A percentile compares a stretch with the other conserved stretches of the same genome.
Evolutionary conservation across 1,140 invertebrate genomes (phyloP).

Genomic region (Lordiphosa collinella): DNA sequence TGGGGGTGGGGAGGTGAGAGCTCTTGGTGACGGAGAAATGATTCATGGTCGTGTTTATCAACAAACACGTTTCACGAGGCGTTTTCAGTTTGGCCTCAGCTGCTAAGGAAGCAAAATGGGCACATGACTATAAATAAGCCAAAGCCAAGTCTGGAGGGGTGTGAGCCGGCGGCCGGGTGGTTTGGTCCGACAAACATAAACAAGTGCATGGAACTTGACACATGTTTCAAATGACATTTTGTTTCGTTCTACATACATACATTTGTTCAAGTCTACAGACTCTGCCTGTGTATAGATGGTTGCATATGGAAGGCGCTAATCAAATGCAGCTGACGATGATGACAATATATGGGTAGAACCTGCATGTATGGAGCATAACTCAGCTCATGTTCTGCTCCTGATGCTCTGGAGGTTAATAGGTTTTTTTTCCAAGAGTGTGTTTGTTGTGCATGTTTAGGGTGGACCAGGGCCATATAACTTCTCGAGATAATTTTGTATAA

Average conservation of each 20-base stretch:
- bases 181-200: constrained; percentile 42
- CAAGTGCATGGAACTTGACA: constrained; percentile 68
- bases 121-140: constrained; percentile 61
- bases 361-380: constrained; percentile 13
- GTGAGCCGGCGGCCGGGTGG: neutral
- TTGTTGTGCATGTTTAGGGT: constrained; percentile 20
- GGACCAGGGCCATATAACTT: constrained; percentile 2
- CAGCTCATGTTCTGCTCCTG: constrained; percentile 2
- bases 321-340: constrained; percentile 59
- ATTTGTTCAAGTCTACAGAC: neutral
- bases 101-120: constrained; percentile 57
- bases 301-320: constrained; percentile 42
- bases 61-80: constrained; percentile 70
- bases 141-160: constrained; percentile 37
- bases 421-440: neutral
- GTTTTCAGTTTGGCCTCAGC: constrained; percentile 30
- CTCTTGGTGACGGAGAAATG: constrained; percentile 53
- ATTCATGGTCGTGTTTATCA: constrained; percentile 75
- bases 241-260: constrained; percentile 18
- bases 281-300: neutral
- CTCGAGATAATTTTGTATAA: no score
- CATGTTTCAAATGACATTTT: constrained; percentile 69
- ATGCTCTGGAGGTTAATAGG: no score
- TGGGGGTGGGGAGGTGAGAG: neutral
- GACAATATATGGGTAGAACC: constrained; percentile 22